Conservation (phyloP, 2,113 vertebrate species). For the Miniopterus natalensis region DNA sequence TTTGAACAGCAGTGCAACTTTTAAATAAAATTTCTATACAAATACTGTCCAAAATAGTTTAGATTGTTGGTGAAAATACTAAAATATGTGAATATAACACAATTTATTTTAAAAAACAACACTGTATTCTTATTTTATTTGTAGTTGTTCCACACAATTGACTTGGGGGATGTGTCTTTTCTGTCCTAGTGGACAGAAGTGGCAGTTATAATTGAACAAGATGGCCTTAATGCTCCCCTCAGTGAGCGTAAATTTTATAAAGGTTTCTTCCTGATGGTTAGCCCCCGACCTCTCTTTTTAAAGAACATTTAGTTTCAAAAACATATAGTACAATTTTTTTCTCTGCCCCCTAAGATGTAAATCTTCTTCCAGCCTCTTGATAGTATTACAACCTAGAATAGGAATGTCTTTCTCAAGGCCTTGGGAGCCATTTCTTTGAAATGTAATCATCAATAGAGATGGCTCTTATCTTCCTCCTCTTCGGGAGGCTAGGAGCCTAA, state of each 20-base stretch:
- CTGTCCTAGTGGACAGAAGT: neutral
- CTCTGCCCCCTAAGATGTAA: neutral
- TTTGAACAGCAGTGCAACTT: neutral
- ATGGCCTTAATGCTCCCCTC: neutral
- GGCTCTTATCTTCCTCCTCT: neutral
- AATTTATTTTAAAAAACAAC: neutral
- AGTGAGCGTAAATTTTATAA: neutral
- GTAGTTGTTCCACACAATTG: neutral
- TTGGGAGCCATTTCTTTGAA: neutral
- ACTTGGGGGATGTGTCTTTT: neutral
- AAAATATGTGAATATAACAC: neutral
- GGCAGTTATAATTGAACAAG: neutral
- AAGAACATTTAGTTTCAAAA: neutral
- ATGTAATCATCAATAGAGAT: neutral
- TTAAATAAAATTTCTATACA: neutral
- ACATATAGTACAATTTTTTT: neutral
- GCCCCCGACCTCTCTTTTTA: neutral
- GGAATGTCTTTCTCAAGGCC: neutral
- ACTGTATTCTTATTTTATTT: neutral
- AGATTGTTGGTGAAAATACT: neutral
- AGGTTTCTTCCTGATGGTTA: too few species aligned
- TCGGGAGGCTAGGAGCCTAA: neutral
- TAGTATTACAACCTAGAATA: neutral
- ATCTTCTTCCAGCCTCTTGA: neutral
- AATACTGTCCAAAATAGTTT: neutral